Evolutionary conservation across 2,888 invertebrate genomes (phyloP).

Genomic region (Dasysyrphus albostriatus): DNA sequence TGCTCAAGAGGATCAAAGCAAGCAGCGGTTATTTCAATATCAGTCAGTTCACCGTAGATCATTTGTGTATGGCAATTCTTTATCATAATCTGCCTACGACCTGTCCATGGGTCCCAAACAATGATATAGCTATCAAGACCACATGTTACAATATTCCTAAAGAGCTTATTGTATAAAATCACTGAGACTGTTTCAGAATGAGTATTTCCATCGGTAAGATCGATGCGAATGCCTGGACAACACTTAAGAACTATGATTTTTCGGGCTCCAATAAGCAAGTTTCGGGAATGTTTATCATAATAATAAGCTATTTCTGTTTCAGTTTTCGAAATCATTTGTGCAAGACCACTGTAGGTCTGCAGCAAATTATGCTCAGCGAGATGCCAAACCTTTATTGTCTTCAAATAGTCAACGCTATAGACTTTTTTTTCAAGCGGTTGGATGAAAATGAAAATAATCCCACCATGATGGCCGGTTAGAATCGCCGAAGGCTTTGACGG

Average conservation of each 20-base stretch:
- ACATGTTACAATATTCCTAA: conserved; percentile 90
- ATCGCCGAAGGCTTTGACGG: conserved; percentile 87
- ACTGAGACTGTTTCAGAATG: conserved; percentile 89
- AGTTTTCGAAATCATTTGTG: conserved; percentile 86
- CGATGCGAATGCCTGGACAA: conserved; percentile 87
- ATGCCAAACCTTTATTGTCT: conserved; percentile 91
- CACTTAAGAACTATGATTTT: conserved; percentile 88
- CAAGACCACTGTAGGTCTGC: conserved; percentile 88
- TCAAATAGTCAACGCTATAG: conserved; percentile 90
- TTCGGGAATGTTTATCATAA: conserved; percentile 88
- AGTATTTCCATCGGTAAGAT: conserved; percentile 90
- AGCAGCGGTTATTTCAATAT: conserved; percentile 82
- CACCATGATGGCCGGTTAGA: conserved; percentile 89
- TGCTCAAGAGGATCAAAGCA: conserved; percentile 89
- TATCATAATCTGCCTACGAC: conserved; percentile 88
- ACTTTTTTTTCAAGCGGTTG: conserved; percentile 88
- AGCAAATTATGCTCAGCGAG: conserved; percentile 87
- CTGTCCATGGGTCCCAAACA: conserved; percentile 91
- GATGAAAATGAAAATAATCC: conserved; percentile 88
- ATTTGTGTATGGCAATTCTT: conserved; percentile 89
- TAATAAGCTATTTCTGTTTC: conserved; percentile 86
- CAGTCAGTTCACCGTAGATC: conserved; percentile 87
- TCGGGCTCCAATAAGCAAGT: conserved; percentile 88
- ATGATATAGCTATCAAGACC: conserved; percentile 92
- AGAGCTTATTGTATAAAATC: conserved; percentile 90